A percentile compares a stretch with the other conserved stretches of the same genome.
These are phyloP conservation scores for Chymomyza amoena DNA, from an alignment of 2,888 invertebrate genomes.

Conservation along the genomic window DNA sequence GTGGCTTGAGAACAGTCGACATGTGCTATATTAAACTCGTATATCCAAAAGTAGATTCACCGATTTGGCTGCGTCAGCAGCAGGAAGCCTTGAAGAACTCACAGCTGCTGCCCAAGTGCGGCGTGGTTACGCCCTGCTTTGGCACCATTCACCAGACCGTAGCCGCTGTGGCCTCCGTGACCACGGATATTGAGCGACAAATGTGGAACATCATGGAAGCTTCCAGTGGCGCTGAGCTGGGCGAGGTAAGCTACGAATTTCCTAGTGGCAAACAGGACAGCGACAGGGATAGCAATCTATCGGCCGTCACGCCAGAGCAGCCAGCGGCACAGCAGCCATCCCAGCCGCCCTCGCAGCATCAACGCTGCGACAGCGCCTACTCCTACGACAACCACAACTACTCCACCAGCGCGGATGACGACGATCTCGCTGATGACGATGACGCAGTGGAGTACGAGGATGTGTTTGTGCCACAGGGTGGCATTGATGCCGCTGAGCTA, in stretches of 20 bases:
- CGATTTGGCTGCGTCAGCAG: constrained; percentile 82
- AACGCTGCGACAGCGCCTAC: constrained; percentile 61
- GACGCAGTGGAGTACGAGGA: constrained; percentile 70
- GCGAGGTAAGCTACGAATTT: constrained; percentile 65
- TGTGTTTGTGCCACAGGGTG: constrained; percentile 68
- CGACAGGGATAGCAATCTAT: constrained; percentile 42
- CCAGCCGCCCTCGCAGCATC: constrained; percentile 23
- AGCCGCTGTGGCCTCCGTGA: constrained; percentile 76
- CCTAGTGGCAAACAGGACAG: constrained; percentile 46
- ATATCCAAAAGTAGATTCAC: constrained; percentile 79
- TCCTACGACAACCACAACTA: constrained; percentile 76
- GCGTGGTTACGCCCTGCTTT: constrained; percentile 68
- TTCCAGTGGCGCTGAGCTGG: constrained; percentile 77
- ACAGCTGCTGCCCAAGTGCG: constrained; percentile 64
- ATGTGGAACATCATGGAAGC: constrained; percentile 81
- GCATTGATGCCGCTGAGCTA: constrained; percentile 57
- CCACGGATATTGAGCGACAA: constrained; percentile 77
- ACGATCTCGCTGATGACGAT: constrained; percentile 40
- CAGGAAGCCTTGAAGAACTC: constrained; percentile 73
- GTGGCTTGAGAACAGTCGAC: constrained; percentile 15
- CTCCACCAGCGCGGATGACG: constrained; percentile 68
- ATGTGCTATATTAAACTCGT: constrained; percentile 18
- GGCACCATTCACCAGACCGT: constrained; percentile 78
- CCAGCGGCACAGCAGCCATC: constrained; percentile 21
- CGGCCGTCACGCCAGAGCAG: constrained; percentile 39